phyloP scores from a whole-genome alignment of 1,140 invertebrate species.

The Brachionus paranguensis region DNA sequence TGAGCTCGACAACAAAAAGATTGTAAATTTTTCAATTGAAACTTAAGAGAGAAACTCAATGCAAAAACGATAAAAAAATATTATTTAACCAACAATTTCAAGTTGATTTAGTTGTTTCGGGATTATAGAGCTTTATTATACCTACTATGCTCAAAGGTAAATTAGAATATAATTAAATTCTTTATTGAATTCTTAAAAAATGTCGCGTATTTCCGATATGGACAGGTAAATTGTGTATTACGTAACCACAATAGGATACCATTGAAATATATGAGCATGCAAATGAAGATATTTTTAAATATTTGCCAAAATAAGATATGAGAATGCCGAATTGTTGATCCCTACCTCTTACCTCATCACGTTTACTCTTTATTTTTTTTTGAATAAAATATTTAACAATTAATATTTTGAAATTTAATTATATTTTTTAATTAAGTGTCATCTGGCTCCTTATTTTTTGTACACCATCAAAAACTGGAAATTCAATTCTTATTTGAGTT shows the following conservation, averaged over 20 bases:
- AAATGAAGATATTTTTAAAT: background rate
- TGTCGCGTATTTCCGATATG: background rate
- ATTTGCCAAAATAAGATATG: background rate
- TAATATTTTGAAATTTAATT: background rate
- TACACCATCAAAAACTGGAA: background rate
- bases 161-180: constrained; percentile 8
- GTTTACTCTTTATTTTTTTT: background rate
- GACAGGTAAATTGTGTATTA: constrained; percentile 10
- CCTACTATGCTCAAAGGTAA: background rate
- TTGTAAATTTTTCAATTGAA: background rate
- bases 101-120: background rate
- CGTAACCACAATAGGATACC: background rate
- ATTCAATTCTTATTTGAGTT: background rate
- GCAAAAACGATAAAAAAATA: background rate
- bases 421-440: constrained; percentile 9
- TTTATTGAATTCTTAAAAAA: background rate
- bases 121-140: constrained; percentile 9
- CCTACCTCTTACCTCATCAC: background rate
- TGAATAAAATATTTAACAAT: background rate
- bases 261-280: background rate
- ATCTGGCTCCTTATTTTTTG: background rate
- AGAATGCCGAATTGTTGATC: background rate
- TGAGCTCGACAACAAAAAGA: constrained; percentile 19
- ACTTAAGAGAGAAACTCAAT: background rate
- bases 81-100: constrained; percentile 18